Conservation (phyloP, 2,113 vertebrate species). For the Jacana jacana region DNA sequence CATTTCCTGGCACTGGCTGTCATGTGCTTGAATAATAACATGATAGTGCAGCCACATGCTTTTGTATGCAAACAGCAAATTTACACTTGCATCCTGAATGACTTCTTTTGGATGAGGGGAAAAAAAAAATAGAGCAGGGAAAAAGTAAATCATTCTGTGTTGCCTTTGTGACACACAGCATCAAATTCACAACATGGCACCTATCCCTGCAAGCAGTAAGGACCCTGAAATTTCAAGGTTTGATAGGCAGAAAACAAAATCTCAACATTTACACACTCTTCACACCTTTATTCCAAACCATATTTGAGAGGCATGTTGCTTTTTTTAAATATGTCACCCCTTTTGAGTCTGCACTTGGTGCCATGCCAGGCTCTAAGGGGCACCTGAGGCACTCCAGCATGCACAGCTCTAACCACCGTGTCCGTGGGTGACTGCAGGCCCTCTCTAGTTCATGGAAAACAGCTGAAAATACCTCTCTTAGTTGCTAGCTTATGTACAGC, state of each 20-base stretch:
- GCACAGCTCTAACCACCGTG: not conserved
- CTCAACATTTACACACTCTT: not conserved
- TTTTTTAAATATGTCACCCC: not conserved
- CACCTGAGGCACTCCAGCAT: accelerated
- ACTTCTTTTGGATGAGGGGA: not conserved
- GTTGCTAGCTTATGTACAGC: not conserved
- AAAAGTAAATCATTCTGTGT: not conserved
- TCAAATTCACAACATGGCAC: not conserved
- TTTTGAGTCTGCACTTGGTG: accelerated
- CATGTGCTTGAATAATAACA: not conserved
- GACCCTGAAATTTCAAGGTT: not conserved
- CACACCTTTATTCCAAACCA: not conserved
- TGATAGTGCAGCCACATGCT: not conserved
- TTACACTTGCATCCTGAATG: not conserved
- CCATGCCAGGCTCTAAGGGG: not conserved
- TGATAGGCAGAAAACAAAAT: not conserved
- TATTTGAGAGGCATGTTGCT: not conserved
- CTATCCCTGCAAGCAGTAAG: not conserved
- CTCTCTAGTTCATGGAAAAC: not conserved
- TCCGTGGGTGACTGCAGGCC: not conserved
- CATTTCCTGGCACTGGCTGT: not conserved
- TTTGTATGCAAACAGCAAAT: not conserved
- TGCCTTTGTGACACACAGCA: not conserved
- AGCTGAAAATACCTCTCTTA: not conserved
- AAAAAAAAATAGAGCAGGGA: not conserved